Evolutionary conservation across 1,140 invertebrate species (phyloP).

Genomic region (Nautilus pompilius): DNA sequence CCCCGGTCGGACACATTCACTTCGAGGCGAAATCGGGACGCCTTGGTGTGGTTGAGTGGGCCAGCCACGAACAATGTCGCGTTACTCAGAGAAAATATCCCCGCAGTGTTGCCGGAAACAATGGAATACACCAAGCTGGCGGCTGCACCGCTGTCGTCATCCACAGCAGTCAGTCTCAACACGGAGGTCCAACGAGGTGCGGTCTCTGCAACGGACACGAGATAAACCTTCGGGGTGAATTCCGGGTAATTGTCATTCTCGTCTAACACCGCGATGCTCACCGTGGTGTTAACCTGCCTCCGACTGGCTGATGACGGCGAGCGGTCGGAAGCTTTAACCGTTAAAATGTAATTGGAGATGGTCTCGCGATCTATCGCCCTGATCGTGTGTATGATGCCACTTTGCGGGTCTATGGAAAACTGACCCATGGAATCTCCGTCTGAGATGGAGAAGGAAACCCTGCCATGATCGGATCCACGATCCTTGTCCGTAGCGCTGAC

Average conservation of each 20-base stretch:
- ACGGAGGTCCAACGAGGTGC: background rate
- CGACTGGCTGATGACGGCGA: background rate
- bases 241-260: slow-evolving; percentile 9
- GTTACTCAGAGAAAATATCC: background rate
- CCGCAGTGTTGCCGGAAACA: background rate
- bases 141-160: slow-evolving; percentile 1
- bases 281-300: background rate
- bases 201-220: background rate
- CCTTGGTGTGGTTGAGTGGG: background rate
- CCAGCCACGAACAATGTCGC: background rate
- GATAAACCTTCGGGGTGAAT: background rate
- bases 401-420: slow-evolving; percentile 28
- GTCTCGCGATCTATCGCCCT: slow-evolving; percentile 27
- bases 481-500: slow-evolving; percentile 29
- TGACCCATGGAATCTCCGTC: slow-evolving; percentile 26
- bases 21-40: background rate
- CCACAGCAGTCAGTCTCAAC: background rate
- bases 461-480: slow-evolving; percentile 12
- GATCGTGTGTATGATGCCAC: slow-evolving; percentile 20
- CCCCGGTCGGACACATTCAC: slow-evolving; percentile 21
- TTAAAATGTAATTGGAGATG: slow-evolving; percentile 16
- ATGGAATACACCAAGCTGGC: background rate
- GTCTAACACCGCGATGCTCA: background rate
- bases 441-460: slow-evolving; percentile 15
- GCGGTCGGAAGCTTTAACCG: slow-evolving; percentile 26